Base-by-base conservation (phyloP, 2,888 invertebrate genomes). In the Dolomedes plantarius region DNA sequence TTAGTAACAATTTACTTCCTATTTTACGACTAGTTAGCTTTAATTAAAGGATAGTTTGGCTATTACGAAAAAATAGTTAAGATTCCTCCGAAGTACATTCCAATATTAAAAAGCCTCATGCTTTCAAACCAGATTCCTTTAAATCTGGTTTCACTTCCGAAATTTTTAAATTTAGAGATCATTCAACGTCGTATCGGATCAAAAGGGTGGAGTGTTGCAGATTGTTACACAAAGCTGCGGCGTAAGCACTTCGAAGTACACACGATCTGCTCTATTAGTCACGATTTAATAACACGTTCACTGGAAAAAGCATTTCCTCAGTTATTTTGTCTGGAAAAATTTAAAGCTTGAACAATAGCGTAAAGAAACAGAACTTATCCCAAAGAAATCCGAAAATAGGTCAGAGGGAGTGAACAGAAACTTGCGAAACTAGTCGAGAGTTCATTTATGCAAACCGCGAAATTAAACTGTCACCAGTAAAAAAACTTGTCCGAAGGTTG, bases 211-310 rank as follows among this genome's bases (percentile, higher is more conserved):
- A 62, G 62, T 62, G 23, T 62, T 19, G 9, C 5, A 36, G 36
- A 36, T 36, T 36, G 36, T 36, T 36, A 36, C 36, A 62, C 62
- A 23, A 62, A 6, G 62, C 62, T 27, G 11, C 23, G 62, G 28
- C 62, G 23, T 5, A 62, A 27, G 62, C 11, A 62, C 28, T 62
- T 31, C 32, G 31, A 36, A 65, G 31, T 65, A 64, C 71, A 64
- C 78, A 13, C 46, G 79, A 71, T 79, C 32, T 79, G 79, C 79
- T 79, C 79, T 79, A 72, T 79, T 79, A 79, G 72, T 79, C 79
- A 79, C 72, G 72, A 72, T 79, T 79, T 79, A 72, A 78, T 36
- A 68, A 78, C 32, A 32, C 62, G 41, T 72, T 71, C 62, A 27
- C 19, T 19, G 29, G 27, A 64, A 27, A 65, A 32, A 29, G 62